Conservation (phyloP, 2,797 vertebrate genomes). For the Fistularia commersonii region DNA sequence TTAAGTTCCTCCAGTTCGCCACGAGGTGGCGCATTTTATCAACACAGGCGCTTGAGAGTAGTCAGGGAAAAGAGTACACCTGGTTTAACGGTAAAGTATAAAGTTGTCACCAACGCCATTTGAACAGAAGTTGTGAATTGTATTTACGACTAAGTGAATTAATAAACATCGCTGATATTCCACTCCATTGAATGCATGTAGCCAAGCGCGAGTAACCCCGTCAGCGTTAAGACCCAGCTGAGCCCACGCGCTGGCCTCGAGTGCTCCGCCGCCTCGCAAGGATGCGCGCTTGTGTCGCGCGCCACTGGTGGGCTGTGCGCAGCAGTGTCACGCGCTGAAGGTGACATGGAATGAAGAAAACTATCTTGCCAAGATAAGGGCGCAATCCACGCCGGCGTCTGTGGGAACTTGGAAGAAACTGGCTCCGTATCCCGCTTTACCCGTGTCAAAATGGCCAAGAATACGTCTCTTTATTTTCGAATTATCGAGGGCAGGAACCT, state of each 20-base stretch:
- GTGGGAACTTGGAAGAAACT: constrained; percentile 41
- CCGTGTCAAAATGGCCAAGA: constrained; percentile 79
- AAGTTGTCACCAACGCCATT: too few relatives aligned
- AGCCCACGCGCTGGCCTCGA: not conserved
- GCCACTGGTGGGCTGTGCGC: constrained; percentile 56
- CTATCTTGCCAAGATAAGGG: constrained; percentile 26
- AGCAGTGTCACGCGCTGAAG: constrained; percentile 56
- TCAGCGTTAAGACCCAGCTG: not conserved
- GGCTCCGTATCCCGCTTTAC: constrained; percentile 28
- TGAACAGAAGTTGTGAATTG: too few relatives aligned
- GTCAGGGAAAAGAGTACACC: not conserved
- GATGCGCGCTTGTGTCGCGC: constrained; percentile 43
- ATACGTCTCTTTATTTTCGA: constrained; percentile 85
- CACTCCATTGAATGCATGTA: too few relatives aligned
- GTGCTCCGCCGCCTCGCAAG: constrained; percentile 1
- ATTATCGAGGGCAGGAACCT: constrained; percentile 89
- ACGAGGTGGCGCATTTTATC: constrained; percentile 33
- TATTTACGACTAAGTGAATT: too few relatives aligned
- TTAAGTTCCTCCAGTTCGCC: constrained; percentile 8
- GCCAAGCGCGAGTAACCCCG: not conserved
- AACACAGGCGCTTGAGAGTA: not conserved
- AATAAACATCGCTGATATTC: too few relatives aligned
- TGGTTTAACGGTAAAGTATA: too few relatives aligned
- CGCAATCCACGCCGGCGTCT: constrained; percentile 25
- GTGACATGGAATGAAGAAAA: constrained; percentile 66